A percentile compares a stretch with the other conserved stretches of the same genome.
phyloP scores from a whole-genome alignment of 2,888 invertebrate genomes.

The Falcaria lacertinaria region DNA sequence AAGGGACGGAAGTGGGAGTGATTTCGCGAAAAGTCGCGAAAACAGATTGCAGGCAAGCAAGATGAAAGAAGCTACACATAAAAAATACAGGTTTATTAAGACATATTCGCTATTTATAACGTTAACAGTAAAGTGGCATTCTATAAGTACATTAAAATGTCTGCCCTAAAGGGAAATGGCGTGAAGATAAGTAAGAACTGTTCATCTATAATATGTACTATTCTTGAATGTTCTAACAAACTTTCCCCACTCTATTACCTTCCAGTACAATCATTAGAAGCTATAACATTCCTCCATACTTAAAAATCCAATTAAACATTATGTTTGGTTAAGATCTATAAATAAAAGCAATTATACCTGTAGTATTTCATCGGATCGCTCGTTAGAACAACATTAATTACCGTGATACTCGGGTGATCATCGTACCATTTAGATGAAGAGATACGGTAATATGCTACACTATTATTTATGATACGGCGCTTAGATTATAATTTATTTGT shows the following conservation, averaged over 20 bases:
- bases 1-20: no score
- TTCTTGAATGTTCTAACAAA: no score
- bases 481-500: neutral
- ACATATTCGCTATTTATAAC: no score
- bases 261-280: neutral
- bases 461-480: neutral
- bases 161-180: no score
- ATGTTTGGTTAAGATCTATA: slow-evolving; percentile 33
- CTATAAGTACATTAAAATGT: no score
- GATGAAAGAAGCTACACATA: no score
- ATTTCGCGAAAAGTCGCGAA: no score
- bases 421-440: neutral
- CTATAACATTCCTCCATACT: neutral
- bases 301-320: slow-evolving; percentile 8
- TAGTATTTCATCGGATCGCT: slow-evolving; percentile 27
- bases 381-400: slow-evolving; percentile 31
- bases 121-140: no score
- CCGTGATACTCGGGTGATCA: neutral
- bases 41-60: no score
- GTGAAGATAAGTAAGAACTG: no score
- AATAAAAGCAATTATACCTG: slow-evolving; percentile 35
- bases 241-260: neutral
- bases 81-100: no score
- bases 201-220: no score
- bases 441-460: neutral